Percentiles rank a stretch among this genome's conserved stretches.
These are phyloP conservation scores for Drymonia ruficornis DNA, from an alignment of 2,888 invertebrate genomes.

Conservation along the genomic window DNA sequence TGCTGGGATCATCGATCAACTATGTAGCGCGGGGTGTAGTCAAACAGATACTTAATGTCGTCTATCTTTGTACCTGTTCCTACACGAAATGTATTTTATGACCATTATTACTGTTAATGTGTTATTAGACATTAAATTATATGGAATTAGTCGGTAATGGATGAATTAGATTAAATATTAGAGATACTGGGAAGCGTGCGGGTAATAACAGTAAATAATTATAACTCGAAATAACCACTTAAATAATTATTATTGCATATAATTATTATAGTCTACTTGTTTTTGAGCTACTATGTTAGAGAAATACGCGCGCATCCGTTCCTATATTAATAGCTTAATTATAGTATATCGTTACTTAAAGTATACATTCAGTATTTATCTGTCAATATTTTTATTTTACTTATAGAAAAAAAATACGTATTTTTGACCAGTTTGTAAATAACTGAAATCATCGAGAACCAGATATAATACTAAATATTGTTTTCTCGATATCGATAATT, in stretches of 20 bases:
- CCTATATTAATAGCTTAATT: too few species aligned
- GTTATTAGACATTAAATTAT: constrained; percentile 4
- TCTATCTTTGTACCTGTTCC: constrained; percentile 3
- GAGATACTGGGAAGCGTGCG: background rate
- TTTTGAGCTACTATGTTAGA: too few species aligned
- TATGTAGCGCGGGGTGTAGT: background rate
- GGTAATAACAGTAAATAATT: background rate
- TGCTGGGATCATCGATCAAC: constrained; percentile 2
- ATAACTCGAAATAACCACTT: background rate
- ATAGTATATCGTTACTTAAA: too few species aligned
- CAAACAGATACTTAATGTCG: background rate
- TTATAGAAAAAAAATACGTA: too few species aligned
- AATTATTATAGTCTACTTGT: background rate
- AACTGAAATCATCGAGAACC: too few species aligned
- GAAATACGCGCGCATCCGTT: too few species aligned
- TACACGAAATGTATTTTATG: constrained; percentile 3
- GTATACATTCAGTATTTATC: too few species aligned
- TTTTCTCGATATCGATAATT: constrained; percentile 7
- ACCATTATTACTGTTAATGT: constrained; percentile 1
- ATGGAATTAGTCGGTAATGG: background rate
- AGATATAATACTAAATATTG: too few species aligned
- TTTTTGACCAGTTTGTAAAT: too few species aligned
- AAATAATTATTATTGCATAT: background rate
- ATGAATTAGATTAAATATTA: background rate
- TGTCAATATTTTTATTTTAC: too few species aligned